phyloP scores from a whole-genome alignment of 2,113 vertebrate species.

The Cyanoderma ruficeps region DNA sequence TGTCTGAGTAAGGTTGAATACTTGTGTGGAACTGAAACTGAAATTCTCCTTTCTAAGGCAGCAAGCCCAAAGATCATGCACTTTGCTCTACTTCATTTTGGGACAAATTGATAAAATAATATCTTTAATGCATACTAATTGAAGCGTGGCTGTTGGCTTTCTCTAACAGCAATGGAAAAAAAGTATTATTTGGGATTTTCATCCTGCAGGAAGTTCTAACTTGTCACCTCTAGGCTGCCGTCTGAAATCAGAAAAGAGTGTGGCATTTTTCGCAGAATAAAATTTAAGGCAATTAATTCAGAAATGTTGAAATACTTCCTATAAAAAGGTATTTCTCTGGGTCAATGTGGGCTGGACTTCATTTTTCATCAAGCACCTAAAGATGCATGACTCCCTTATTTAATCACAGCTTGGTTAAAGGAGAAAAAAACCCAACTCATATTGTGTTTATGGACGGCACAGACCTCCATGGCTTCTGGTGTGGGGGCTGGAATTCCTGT shows the following conservation, averaged over 20 bases:
- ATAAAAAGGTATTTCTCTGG: neutral
- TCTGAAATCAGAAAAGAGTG: neutral
- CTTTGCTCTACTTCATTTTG: neutral
- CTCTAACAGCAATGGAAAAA: neutral
- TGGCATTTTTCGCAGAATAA: neutral
- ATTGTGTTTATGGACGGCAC: neutral
- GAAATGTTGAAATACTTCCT: neutral
- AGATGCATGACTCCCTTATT: neutral
- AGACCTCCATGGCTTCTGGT: too few species aligned
- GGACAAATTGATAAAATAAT: neutral
- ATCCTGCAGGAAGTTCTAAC: neutral
- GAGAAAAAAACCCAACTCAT: rapidly evolving
- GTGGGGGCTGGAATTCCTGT: too few species aligned
- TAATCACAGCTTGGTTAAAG: neutral
- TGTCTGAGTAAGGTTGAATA: neutral
- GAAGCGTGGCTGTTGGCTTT: neutral
- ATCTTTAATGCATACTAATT: neutral
- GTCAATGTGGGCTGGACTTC: neutral
- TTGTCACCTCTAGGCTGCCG: neutral
- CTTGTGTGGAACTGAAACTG: neutral
- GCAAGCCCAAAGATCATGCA: neutral
- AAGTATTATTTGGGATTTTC: neutral
- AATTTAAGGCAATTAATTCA: neutral
- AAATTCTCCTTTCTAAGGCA: neutral
- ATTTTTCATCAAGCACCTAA: neutral